Evolutionary conservation across 2,888 invertebrate genomes (phyloP).

Genomic region (Teinopalpus imperialis): DNA sequence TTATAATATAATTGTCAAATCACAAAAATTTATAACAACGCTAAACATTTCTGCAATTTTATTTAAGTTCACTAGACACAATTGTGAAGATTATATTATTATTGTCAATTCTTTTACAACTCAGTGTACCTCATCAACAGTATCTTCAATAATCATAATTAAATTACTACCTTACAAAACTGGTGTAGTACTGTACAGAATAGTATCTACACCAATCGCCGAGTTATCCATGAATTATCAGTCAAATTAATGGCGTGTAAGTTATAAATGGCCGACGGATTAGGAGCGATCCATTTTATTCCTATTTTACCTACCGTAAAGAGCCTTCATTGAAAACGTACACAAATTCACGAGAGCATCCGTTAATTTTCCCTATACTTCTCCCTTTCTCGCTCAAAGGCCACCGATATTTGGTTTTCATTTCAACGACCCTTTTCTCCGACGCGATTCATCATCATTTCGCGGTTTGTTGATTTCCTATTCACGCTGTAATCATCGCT

Average conservation of each 20-base stretch:
- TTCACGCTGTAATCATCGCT: conserved; percentile 50
- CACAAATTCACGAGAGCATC: conserved; percentile 79
- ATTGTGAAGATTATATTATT: no score
- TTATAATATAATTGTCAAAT: no score
- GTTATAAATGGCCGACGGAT: conserved; percentile 80
- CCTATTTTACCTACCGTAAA: conserved; percentile 81
- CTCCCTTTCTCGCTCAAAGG: conserved; percentile 50
- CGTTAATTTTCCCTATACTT: conserved; percentile 66
- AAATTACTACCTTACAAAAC: conserved; percentile 30
- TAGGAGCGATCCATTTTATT: conserved; percentile 78
- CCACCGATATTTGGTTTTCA: conserved; percentile 44
- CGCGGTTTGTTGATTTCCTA: conserved; percentile 79
- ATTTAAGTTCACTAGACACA: no score
- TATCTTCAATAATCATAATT: conserved; percentile 13
- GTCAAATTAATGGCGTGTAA: conserved; percentile 81
- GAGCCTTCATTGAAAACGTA: conserved; percentile 80
- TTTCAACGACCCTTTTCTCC: conserved; percentile 64
- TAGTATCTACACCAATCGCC: conserved; percentile 69
- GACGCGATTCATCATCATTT: conserved; percentile 80
- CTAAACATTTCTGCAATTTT: no score
- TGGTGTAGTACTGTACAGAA: conserved; percentile 26
- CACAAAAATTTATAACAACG: no score
- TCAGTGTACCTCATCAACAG: no score
- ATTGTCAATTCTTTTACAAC: no score
- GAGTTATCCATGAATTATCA: conserved; percentile 72